A percentile compares a stretch with the other conserved stretches of the same genome.
phyloP scores from a whole-genome alignment of 2,113 vertebrate genomes.

The Vanacampus margaritifer region DNA sequence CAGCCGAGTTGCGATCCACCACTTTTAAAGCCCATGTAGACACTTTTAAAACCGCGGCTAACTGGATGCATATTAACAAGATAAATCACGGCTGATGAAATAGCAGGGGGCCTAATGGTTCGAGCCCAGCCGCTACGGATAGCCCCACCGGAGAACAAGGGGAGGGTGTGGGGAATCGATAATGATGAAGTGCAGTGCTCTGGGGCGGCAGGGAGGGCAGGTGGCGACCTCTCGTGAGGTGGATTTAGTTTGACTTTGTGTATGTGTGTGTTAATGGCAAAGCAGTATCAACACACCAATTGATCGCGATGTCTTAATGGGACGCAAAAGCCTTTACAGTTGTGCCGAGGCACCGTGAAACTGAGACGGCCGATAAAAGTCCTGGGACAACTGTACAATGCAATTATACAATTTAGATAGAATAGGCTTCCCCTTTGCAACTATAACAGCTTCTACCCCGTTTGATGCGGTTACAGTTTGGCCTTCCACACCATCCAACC shows the following conservation, averaged over 20 bases:
- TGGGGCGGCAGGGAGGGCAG: slow-evolving; percentile 22
- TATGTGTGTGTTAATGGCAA: slow-evolving; percentile 47
- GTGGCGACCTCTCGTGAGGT: slow-evolving; percentile 28
- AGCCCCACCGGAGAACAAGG: slow-evolving; percentile 25
- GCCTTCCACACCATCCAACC: too few species aligned
- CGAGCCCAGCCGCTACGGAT: slow-evolving; percentile 30
- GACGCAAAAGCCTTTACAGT: slow-evolving; percentile 25
- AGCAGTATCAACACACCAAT: slow-evolving; percentile 35
- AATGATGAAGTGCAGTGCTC: slow-evolving; percentile 56
- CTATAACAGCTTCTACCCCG: too few species aligned
- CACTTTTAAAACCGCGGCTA: slow-evolving; percentile 66
- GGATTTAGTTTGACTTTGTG: slow-evolving; percentile 41
- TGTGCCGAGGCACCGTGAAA: background rate
- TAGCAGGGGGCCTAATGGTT: slow-evolving; percentile 39
- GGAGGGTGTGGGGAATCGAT: slow-evolving; percentile 35
- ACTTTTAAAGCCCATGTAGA: slow-evolving; percentile 44
- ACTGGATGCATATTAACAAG: slow-evolving; percentile 60
- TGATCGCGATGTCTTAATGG: slow-evolving; percentile 58
- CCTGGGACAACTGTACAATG: background rate
- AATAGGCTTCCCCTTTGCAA: too few species aligned
- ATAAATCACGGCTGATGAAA: slow-evolving; percentile 57
- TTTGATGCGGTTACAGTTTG: background rate
- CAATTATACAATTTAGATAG: too few species aligned
- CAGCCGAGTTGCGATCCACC: background rate
- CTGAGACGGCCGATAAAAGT: background rate